A percentile compares a stretch with the other conserved stretches of the same genome.
phyloP scores from a whole-genome alignment of 2,797 vertebrate genomes.

The Moxostoma hubbsi region DNA sequence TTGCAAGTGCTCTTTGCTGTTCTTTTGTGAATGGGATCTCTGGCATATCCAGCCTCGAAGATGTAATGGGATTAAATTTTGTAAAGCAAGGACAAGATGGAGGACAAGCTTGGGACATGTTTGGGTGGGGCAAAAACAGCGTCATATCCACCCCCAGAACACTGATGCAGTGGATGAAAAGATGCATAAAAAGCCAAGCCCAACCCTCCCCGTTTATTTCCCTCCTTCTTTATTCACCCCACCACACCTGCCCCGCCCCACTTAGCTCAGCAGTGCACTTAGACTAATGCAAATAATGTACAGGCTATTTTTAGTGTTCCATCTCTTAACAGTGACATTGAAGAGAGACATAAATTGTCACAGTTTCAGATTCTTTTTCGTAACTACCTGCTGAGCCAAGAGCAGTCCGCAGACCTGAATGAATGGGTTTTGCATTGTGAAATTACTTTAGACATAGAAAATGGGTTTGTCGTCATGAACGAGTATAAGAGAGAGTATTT shows the following conservation, averaged over 20 bases:
- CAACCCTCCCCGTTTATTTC: constrained; percentile 39
- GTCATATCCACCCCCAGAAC: constrained; percentile 44
- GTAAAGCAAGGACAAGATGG: constrained; percentile 73
- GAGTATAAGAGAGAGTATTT: neutral
- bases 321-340: constrained; percentile 48
- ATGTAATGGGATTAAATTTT: constrained; percentile 75
- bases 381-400: neutral
- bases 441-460: neutral
- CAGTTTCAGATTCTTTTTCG: constrained; percentile 58
- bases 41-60: constrained; percentile 49
- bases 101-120: constrained; percentile 65
- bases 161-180: constrained; percentile 59
- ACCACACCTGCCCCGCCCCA: constrained; percentile 60
- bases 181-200: constrained; percentile 33
- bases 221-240: constrained; percentile 5
- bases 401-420: neutral
- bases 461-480: neutral
- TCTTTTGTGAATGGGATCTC: constrained; percentile 66
- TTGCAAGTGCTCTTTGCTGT: constrained; percentile 76
- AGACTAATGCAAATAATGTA: constrained; percentile 75
- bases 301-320: constrained; percentile 77
- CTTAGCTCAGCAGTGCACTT: constrained; percentile 71
- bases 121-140: constrained; percentile 25
- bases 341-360: constrained; percentile 72
- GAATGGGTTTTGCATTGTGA: neutral